Percentiles rank a stretch among this genome's conserved stretches.
These are phyloP conservation scores for Marasmarcha lunaedactyla DNA, from an alignment of 2,888 invertebrate genomes.

Conservation along the genomic window DNA sequence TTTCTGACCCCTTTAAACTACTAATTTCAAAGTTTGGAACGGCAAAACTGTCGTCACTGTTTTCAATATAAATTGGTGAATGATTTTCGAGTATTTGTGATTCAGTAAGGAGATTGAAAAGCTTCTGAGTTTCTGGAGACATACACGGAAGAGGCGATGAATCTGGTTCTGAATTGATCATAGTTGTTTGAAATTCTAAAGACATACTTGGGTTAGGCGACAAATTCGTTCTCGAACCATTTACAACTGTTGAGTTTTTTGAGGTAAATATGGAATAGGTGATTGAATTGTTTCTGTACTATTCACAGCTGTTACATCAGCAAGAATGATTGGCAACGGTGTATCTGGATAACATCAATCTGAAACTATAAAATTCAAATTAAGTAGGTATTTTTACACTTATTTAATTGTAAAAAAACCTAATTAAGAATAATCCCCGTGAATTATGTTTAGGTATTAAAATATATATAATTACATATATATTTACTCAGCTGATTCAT, in stretches of 20 bases:
- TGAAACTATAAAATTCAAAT: no score
- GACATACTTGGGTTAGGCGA: conserved; percentile 6
- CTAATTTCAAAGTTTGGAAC: conserved; percentile 9
- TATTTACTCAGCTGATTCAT: conserved; percentile 6
- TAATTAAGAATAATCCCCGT: no score
- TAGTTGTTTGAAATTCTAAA: conserved; percentile 7
- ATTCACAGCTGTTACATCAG: no score
- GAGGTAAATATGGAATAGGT: background rate
- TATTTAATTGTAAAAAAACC: no score
- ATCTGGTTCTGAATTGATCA: background rate
- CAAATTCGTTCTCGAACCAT: conserved; percentile 5
- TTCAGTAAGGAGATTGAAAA: background rate
- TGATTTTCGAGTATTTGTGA: no score
- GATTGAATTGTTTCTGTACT: no score
- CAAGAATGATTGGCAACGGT: no score
- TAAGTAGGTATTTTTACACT: no score
- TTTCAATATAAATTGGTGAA: conserved; percentile 3
- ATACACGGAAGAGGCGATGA: no score
- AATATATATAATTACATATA: background rate
- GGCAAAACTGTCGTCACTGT: conserved; percentile 8
- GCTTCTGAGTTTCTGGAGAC: conserved; percentile 1
- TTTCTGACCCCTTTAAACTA: conserved; percentile 5
- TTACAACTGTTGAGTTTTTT: conserved; percentile 1
- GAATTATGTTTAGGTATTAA: no score
- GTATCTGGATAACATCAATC: no score